Evolutionary conservation across 1,140 invertebrate species (phyloP), one percentile per base, ranked within the genome.

Genomic region (Phthorimaea operculella): DNA sequence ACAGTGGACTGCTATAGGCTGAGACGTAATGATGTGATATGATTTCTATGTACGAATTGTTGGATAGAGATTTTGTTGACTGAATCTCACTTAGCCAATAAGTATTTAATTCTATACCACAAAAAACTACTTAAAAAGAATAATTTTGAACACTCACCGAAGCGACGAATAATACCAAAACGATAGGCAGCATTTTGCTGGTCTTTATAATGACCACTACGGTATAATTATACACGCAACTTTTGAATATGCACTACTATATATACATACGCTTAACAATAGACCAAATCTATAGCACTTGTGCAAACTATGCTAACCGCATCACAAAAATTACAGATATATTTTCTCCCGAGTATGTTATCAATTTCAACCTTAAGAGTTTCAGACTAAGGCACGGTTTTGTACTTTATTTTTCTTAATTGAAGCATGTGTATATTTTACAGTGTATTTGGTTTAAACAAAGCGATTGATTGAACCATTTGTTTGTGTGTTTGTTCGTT

Each of bases 171-270:
- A 68, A 58, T 56, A 72, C 62, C 62, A 72, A 54, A 50, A 63
- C 62, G 62, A 72, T 49, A 57, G 63, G 62, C 70, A 68, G 52
- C 70, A 72, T n/a, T n/a, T n/a, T 72, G 58, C 44, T 66, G 64
- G 70, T 68, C 70, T 57, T 52, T 34, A n/a, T n/a, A n/a, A n/a
- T n/a, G n/a, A n/a, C n/a, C n/a, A n/a, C n/a, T n/a, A n/a, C 62
- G 70, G 70, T 72, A 72, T 69, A 72, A 70, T 53, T 72, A 72
- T 72, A 72, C 70, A 66, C 64, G 44, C 50, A n/a, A 17, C 21
- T 39, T 44, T 9, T 51, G 44, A 39, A 39, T 44, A 45, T 34
- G 9, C 14, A 54, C 60, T 54, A 52, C 52, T 67, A 72, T 72
- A 60, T 72, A 72, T 72, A 72, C 64, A 66, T 59, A 39, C 47